phyloP scores from a whole-genome alignment of 2,797 vertebrate species.

The Monodelphis domestica region DNA sequence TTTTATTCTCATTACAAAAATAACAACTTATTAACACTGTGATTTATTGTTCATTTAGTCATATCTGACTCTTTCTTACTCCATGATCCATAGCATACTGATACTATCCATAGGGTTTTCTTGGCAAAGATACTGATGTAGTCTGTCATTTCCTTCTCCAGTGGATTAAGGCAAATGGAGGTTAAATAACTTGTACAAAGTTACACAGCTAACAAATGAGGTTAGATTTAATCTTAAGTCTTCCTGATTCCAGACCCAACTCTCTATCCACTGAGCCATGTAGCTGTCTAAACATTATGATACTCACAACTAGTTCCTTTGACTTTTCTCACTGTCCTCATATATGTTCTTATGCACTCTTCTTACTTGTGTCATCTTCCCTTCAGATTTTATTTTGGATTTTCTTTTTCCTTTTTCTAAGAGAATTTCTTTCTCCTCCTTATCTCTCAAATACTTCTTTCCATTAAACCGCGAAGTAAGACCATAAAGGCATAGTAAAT shows the following conservation, averaged over 20 bases:
- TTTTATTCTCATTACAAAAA: neutral
- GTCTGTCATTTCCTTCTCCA: no score
- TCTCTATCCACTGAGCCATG: no score
- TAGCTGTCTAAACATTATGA: neutral
- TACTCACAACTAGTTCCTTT: neutral
- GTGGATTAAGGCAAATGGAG: no score
- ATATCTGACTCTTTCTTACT: no score
- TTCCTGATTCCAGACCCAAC: no score
- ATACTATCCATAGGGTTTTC: no score
- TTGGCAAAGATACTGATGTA: no score
- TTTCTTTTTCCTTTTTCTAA: neutral
- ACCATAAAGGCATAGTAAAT: neutral
- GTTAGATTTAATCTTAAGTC: no score
- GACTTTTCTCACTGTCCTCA: neutral
- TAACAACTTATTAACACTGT: neutral
- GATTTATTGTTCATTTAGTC: no score
- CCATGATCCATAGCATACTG: no score
- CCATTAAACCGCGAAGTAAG: neutral
- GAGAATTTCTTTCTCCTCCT: neutral
- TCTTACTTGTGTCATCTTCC: neutral
- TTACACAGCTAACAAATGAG: no score
- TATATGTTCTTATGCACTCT: neutral
- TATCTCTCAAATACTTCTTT: neutral
- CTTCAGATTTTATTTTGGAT: neutral
- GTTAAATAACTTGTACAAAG: no score